These are phyloP conservation scores for Idris sp. DNA, from an alignment of 1,140 invertebrate species.

Conservation along the genomic window DNA sequence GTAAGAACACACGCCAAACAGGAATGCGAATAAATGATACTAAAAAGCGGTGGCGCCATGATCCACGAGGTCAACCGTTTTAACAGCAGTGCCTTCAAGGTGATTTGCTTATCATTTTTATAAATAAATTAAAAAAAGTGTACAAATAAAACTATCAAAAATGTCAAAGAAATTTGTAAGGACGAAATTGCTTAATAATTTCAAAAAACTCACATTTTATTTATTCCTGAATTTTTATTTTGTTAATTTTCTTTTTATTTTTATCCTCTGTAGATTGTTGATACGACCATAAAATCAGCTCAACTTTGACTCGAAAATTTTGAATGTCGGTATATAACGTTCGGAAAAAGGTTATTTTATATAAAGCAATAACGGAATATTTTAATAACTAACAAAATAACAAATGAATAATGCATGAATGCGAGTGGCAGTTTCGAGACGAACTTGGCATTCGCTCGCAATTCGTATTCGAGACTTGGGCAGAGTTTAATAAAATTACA, in stretches of 20 bases:
- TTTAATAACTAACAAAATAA: conserved; percentile 46
- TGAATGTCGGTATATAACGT: too few species aligned
- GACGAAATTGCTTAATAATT: too few species aligned
- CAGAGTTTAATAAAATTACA: conserved; percentile 53
- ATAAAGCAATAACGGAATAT: conserved; percentile 39
- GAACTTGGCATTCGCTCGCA: conserved; percentile 48
- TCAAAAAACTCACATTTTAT: too few species aligned
- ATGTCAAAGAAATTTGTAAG: too few species aligned
- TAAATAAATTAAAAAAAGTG: too few species aligned
- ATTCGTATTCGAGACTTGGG: conserved; percentile 34
- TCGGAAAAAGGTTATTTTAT: too few species aligned
- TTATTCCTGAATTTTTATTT: too few species aligned
- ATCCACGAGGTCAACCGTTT: conserved; percentile 29
- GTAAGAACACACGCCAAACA: conserved; percentile 23
- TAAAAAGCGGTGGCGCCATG: conserved; percentile 38
- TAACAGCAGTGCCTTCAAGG: conserved; percentile 39
- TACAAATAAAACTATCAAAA: too few species aligned
- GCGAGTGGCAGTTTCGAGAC: conserved; percentile 48
- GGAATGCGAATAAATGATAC: conserved; percentile 49
- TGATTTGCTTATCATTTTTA: conserved; percentile 36
- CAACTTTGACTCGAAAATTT: too few species aligned
- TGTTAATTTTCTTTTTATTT: too few species aligned
- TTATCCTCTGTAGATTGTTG: too few species aligned
- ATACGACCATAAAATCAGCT: too few species aligned
- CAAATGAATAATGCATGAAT: conserved; percentile 45